Evolutionary conservation across 2,113 vertebrate species (phyloP).

Genomic region (Anhinga rufa): DNA sequence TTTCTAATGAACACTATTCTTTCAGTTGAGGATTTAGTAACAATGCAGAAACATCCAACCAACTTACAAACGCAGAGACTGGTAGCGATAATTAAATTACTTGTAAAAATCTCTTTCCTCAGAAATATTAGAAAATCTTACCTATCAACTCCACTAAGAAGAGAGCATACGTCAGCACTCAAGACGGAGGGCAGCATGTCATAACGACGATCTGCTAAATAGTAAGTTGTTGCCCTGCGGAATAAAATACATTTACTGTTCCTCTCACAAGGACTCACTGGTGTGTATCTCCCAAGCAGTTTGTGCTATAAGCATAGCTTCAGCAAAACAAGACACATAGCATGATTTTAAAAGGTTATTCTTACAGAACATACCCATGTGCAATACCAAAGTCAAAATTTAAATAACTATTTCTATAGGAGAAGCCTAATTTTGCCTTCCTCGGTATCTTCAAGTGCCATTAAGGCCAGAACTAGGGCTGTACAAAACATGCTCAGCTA

Average conservation of each 20-base stretch:
- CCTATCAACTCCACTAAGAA: slow-evolving; percentile 90
- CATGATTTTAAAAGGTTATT: neutral
- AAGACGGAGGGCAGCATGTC: slow-evolving; percentile 91
- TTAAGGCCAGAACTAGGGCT: neutral
- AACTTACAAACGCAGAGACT: no score
- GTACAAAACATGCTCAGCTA: neutral
- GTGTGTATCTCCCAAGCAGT: neutral
- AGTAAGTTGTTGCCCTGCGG: slow-evolving; percentile 91
- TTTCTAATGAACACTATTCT: no score
- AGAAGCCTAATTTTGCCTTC: neutral
- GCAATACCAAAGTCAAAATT: neutral
- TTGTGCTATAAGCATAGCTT: rapidly evolving
- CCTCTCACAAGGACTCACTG: no score
- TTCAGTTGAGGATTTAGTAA: no score
- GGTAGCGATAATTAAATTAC: no score
- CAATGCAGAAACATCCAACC: no score
- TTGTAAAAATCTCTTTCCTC: no score
- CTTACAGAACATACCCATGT: neutral
- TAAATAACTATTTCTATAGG: neutral
- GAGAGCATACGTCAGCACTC: slow-evolving; percentile 89
- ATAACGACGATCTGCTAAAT: slow-evolving; percentile 88
- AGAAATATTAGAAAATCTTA: slow-evolving; percentile 40
- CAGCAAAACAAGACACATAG: neutral
- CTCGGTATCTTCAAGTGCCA: neutral
- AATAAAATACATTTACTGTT: neutral